These are phyloP conservation scores for Chrysodeixis includens DNA, from an alignment of 2,888 invertebrate species.

Conservation along the genomic window DNA sequence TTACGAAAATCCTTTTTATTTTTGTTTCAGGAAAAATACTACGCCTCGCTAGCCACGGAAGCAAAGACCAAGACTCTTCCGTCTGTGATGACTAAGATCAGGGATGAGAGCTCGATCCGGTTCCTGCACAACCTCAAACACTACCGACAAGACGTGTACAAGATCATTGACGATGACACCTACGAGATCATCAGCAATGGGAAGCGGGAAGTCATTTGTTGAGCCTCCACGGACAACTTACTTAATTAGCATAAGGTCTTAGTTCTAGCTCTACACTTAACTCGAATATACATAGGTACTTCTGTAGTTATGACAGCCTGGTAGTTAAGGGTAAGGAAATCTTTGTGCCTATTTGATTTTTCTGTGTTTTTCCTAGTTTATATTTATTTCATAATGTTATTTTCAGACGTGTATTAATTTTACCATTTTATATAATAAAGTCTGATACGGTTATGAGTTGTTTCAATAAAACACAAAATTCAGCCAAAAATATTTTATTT, in stretches of 20 bases:
- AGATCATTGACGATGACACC: slow-evolving; percentile 91
- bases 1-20: slow-evolving; percentile 10
- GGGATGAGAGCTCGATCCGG: slow-evolving; percentile 90
- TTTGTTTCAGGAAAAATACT: slow-evolving; percentile 91
- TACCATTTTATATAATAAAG: slow-evolving; percentile 47
- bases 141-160: slow-evolving; percentile 91
- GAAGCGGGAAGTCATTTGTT: slow-evolving; percentile 82
- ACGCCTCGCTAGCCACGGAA: slow-evolving; percentile 91
- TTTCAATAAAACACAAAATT: slow-evolving; percentile 75
- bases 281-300: slow-evolving; percentile 15
- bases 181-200: slow-evolving; percentile 87
- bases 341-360: slow-evolving; percentile 6
- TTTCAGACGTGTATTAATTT: slow-evolving; percentile 50
- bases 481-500: slow-evolving; percentile 90
- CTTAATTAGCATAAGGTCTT: slow-evolving; percentile 20
- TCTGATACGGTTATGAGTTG: slow-evolving; percentile 30
- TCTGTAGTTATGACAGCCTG: slow-evolving; percentile 11
- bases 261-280: slow-evolving; percentile 45
- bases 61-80: slow-evolving; percentile 91
- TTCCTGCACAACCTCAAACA: slow-evolving; percentile 91
- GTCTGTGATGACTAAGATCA: slow-evolving; percentile 91
- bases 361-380: slow-evolving; percentile 32
- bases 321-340: slow-evolving; percentile 12
- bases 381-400: slow-evolving; percentile 41
- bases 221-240: slow-evolving; percentile 61